phyloP scores from a whole-genome alignment of 2,113 vertebrate genomes.

The Hirundichthys speculiger region DNA sequence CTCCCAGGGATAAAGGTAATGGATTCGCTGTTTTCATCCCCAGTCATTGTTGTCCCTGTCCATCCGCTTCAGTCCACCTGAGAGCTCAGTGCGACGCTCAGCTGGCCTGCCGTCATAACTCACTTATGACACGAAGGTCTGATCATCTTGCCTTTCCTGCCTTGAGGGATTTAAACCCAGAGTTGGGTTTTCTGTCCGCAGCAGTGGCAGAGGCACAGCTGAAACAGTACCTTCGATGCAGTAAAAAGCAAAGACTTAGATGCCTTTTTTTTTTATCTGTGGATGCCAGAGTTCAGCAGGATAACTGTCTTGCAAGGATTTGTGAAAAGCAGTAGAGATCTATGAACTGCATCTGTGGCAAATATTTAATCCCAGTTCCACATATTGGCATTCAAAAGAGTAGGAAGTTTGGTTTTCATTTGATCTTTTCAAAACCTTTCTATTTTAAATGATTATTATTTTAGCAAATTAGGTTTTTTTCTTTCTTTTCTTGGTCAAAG shows the following conservation, averaged over 20 bases:
- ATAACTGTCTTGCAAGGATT: constrained; percentile 28
- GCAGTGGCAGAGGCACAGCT: background rate
- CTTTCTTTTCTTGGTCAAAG: too few relatives aligned
- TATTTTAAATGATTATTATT: constrained; percentile 13
- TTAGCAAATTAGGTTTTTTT: background rate
- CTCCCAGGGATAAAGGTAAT: constrained; percentile 99
- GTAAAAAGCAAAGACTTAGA: constrained; percentile 8
- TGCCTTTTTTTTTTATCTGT: constrained; percentile 27
- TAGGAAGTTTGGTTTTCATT: constrained; percentile 7
- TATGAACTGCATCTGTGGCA: too few relatives aligned
- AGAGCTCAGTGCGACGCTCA: constrained; percentile 13
- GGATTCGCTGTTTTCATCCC: constrained; percentile 74
- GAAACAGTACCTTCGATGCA: background rate
- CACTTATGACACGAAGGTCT: constrained; percentile 14
- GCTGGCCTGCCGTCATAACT: constrained; percentile 7
- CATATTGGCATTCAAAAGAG: constrained; percentile 7
- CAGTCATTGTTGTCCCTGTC: constrained; percentile 56
- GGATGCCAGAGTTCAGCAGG: constrained; percentile 17
- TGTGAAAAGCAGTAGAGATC: too few relatives aligned
- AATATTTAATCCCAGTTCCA: constrained; percentile 18
- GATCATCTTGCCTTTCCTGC: constrained; percentile 19
- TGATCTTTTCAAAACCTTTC: constrained; percentile 5
- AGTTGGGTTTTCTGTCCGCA: constrained; percentile 14
- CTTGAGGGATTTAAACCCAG: constrained; percentile 15
- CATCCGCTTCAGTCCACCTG: constrained; percentile 29